A percentile compares a stretch with the other conserved stretches of the same genome.
Conservation (phyloP, 1,140 invertebrate species). For the Hesperophylax magnus region DNA sequence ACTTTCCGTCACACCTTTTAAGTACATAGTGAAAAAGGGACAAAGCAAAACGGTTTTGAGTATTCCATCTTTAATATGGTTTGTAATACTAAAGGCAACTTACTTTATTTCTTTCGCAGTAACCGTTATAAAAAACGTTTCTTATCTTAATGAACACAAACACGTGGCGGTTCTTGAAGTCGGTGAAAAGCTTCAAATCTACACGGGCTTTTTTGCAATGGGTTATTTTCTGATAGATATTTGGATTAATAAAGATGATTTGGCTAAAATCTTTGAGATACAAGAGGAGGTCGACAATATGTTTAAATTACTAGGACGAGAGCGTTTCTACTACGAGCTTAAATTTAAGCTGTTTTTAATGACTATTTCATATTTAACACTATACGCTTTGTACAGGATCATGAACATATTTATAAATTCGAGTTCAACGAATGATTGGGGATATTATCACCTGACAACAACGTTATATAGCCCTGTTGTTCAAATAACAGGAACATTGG, state of each 20-base stretch:
- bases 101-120: neutral
- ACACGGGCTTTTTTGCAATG: neutral
- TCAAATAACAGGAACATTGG: neutral
- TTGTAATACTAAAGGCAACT: neutral
- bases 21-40: neutral
- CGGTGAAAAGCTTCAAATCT: slow-evolving; percentile 15
- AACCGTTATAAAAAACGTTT: neutral
- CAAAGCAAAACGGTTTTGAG: neutral
- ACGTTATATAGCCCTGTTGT: neutral
- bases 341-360: neutral
- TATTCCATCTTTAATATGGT: neutral
- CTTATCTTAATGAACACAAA: no score
- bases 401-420: neutral
- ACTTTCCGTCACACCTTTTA: neutral
- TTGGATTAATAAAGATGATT: neutral
- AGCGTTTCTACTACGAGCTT: neutral
- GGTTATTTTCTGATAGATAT: neutral
- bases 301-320: neutral
- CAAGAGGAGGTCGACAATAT: neutral
- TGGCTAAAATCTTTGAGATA: neutral
- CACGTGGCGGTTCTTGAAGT: neutral
- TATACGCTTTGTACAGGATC: neutral
- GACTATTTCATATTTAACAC: neutral
- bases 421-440: neutral
- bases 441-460: neutral